phyloP scores from a whole-genome alignment of 2,113 vertebrate genomes.

The Platysteira castanea region DNA sequence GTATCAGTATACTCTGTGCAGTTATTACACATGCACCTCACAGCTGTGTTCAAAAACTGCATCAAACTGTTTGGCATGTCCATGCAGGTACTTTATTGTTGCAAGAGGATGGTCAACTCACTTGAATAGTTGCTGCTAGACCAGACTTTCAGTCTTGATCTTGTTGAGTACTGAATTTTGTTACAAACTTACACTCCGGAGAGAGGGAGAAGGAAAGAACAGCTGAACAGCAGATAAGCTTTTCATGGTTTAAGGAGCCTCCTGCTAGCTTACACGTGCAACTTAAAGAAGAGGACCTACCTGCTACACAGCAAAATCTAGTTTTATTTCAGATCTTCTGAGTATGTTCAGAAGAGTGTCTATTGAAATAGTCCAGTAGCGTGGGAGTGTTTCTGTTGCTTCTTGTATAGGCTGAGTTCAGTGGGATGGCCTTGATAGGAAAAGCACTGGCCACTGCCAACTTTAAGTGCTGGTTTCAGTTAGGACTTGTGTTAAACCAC shows the following conservation, averaged over 20 bases:
- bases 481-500: neutral
- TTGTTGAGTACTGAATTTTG: neutral
- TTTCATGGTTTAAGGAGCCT: neutral
- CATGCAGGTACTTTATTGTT: neutral
- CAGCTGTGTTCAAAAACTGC: neutral
- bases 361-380: neutral
- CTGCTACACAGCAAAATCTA: neutral
- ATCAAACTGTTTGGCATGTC: neutral
- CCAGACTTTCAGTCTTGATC: neutral
- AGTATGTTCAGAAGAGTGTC: neutral
- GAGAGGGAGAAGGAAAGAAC: neutral
- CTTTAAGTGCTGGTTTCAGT: neutral
- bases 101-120: neutral
- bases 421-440: neutral
- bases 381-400: neutral
- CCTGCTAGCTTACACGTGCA: neutral
- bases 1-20: neutral
- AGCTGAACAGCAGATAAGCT: neutral
- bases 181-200: neutral
- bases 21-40: neutral
- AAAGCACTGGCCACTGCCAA: neutral
- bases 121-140: neutral
- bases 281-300: neutral
- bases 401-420: neutral
- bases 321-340: neutral